Percentiles rank a stretch among this genome's conserved stretches.
phyloP scores from a whole-genome alignment of 2,888 invertebrate genomes.

The Portevinia maculata region DNA sequence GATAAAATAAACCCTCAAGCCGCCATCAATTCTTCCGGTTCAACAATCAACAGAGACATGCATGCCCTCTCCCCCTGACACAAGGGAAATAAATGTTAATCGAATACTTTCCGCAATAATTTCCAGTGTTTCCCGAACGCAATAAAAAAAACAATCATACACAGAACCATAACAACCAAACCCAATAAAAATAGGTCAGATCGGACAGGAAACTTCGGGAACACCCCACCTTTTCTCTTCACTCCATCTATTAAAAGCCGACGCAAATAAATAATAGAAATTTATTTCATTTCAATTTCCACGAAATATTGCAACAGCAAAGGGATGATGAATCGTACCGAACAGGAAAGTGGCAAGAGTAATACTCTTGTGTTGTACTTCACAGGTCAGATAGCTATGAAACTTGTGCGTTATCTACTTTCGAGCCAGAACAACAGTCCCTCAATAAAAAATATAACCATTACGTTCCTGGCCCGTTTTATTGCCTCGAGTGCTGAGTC shows the following conservation, averaged over 20 bases:
- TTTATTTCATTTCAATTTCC: conserved; percentile 71
- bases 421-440: not conserved
- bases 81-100: conserved; percentile 53
- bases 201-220: conserved; percentile 20
- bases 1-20: conserved; percentile 39
- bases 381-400: conserved; percentile 26
- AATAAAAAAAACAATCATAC: conserved; percentile 67
- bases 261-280: conserved; percentile 67
- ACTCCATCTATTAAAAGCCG: conserved; percentile 28
- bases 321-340: conserved; percentile 53
- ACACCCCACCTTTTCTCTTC: not conserved
- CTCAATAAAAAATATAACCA: conserved; percentile 13
- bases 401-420: conserved; percentile 35
- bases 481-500: conserved; percentile 68
- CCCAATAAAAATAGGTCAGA: conserved; percentile 59
- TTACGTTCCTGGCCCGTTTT: conserved; percentile 64
- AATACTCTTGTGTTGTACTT: conserved; percentile 35
- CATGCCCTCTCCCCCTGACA: not conserved
- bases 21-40: conserved; percentile 43
- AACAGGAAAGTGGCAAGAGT: conserved; percentile 31
- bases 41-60: not conserved
- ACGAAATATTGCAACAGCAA: conserved; percentile 61
- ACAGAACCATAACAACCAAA: conserved; percentile 10
- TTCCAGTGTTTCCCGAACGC: conserved; percentile 33
- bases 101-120: conserved; percentile 72